Evolutionary conservation across 2,888 invertebrate species (phyloP), one percentile per base, ranked within the genome.

Genomic region (Ichneumoninae sp.): DNA sequence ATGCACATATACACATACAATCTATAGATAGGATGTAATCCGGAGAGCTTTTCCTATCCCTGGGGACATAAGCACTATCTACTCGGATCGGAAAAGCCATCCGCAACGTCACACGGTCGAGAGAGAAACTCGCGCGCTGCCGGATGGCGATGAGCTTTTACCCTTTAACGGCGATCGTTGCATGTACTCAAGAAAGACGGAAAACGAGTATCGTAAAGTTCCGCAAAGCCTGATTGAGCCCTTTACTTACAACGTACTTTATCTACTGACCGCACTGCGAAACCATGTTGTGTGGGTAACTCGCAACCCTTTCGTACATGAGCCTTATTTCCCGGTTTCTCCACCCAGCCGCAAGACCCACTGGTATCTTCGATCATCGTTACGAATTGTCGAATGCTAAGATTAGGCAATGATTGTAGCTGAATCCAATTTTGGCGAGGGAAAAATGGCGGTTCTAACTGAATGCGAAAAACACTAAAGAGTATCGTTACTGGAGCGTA

Each of bases 41-140:
- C 74, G 40, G 52, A 33, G 19, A 69, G 70, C 60, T 85, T 82
- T 79, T 79, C 26, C 47, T 54, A 40, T n/a, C 80, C 36, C 50
- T 13, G 50, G 63, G 71, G 52, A 33, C 60, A 44, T 81, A 69
- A 77, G 70, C 33, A 73, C 71, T 50, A 80, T 81, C 73, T 68
- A 60, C 73, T 77, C 78, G 44, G 77, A 81, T 81, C 78, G 69
- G 78, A 57, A 81, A 78, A 57, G 65, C 69, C 78, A 54, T 65
- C 63, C 47, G 63, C 26, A 63, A 57, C 65, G 68, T 50, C 65
- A 65, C 63, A 22, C 8, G 50, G 4, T 4, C 6, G 19, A 33
- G 44, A 60, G 57, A 33, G 60, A 33, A 44, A 65, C n/a, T 30
- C 16, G 10, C n/a, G 47, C 16, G 73, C 30, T 30, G 40, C 40